phyloP scores from a whole-genome alignment of 1,140 invertebrate species.

The Watersipora subatra region DNA sequence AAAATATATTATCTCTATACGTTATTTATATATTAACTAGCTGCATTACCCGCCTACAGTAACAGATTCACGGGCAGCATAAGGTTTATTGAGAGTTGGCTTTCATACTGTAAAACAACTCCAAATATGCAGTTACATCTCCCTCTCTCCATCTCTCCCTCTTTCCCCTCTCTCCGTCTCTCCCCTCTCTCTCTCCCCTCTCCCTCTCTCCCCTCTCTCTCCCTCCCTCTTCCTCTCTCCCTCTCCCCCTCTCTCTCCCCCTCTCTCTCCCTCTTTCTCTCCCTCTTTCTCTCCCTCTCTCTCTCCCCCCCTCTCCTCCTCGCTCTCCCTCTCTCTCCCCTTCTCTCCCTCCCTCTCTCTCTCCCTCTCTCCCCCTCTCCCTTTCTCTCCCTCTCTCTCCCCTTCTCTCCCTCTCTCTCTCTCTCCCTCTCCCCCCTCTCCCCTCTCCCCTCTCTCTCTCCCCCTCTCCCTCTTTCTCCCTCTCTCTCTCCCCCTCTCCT shows the following conservation, averaged over 20 bases:
- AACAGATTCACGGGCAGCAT: too few relatives aligned
- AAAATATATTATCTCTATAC: too few relatives aligned
- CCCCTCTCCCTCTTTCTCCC: too few relatives aligned
- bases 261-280: neutral
- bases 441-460: neutral
- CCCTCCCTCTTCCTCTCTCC: neutral
- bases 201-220: neutral
- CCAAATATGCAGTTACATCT: too few relatives aligned
- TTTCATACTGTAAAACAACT: too few relatives aligned
- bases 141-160: too few relatives aligned
- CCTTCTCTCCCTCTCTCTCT: neutral
- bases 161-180: neutral
- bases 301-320: neutral
- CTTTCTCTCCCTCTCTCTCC: neutral
- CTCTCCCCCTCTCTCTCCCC: neutral
- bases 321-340: neutral
- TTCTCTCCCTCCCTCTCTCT: neutral
- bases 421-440: neutral
- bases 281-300: neutral
- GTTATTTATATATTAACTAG: too few relatives aligned
- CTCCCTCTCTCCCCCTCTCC: neutral
- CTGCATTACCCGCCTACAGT: too few relatives aligned
- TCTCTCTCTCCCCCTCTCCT: neutral
- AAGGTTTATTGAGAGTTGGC: too few relatives aligned
- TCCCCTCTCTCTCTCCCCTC: neutral